phyloP scores from a whole-genome alignment of 1,140 invertebrate species.

The Lasaia peninsularis region DNA sequence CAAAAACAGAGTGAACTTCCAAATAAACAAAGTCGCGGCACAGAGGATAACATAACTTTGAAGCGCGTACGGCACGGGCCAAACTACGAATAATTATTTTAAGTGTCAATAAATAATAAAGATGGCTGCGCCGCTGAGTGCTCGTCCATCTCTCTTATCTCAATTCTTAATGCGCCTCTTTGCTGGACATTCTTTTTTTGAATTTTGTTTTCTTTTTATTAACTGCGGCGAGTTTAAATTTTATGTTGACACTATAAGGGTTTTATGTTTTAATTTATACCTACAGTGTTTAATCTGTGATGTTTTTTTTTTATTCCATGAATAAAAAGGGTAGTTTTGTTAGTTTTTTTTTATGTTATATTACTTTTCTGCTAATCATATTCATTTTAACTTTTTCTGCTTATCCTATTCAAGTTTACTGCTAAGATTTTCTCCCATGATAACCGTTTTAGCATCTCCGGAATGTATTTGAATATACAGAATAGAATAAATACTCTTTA shows the following conservation, averaged over 20 bases:
- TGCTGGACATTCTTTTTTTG: constrained; percentile 62
- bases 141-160: constrained; percentile 72
- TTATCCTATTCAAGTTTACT: too few relatives aligned
- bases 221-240: constrained; percentile 56
- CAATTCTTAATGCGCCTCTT: constrained; percentile 75
- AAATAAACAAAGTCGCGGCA: too few relatives aligned
- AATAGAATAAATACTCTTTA: too few relatives aligned
- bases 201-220: constrained; percentile 48
- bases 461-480: too few relatives aligned
- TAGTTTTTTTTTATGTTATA: too few relatives aligned
- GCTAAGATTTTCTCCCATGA: too few relatives aligned
- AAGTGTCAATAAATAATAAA: constrained; percentile 77
- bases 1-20: too few relatives aligned
- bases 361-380: too few relatives aligned
- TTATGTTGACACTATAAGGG: constrained; percentile 68
- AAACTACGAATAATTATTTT: constrained; percentile 69
- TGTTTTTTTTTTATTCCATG: too few relatives aligned
- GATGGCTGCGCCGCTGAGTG: constrained; percentile 63
- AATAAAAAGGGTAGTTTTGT: too few relatives aligned
- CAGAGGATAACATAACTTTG: not conserved
- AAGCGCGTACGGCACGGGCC: constrained; percentile 59
- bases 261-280: constrained; percentile 73
- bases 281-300: constrained; percentile 5
- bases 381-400: too few relatives aligned
- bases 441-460: too few relatives aligned